Base-by-base conservation (phyloP, 2,888 invertebrate genomes). In the Drosophila austrosaltans region DNA sequence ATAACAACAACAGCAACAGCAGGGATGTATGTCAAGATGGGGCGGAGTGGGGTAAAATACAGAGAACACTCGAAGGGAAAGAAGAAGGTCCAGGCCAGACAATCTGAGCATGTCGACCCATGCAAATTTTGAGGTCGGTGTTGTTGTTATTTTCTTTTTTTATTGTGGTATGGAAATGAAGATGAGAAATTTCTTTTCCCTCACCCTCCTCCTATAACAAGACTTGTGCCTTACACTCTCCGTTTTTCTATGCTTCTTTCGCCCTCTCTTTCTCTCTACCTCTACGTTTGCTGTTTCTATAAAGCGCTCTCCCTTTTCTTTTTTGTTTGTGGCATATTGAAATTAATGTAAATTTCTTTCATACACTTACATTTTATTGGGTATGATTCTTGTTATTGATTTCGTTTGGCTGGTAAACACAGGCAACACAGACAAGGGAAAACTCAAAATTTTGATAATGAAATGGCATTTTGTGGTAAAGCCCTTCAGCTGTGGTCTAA, bases 51-150 rank as follows among this genome's bases (percentile, higher is more conserved):
- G 64, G 22, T 10, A 28, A 30, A 30, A 6, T 30, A 30, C 30
- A 5, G 30, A 30, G 12, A 44, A 22, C 36, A 28, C 20, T 12
- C 36, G 36, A 2, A 36, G 36, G 36, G 36, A 36, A 36, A 20
- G 22, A 48, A 25, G 48, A 25, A 20, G 54, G 61, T 60, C 56
- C 75, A 36, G 66, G 69, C 66, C 63, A 69, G 69, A 80, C 75
- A 75, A 77, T 81, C 76, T 75, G 77, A 81, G 76, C 77, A 78
- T 79, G 77, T 77, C 77, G 79, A 82, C 67, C 74, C 76, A 82
- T 79, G 83, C 74, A 83, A 83, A 83, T 83, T 83, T 74, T 66
- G 68, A 76, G 77, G 77, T 76, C 68, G 70, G 28, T 48, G 48
- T 48, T 22, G 22, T 48, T 22, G 8, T 48, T 16, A 0, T 12